phyloP scores from a whole-genome alignment of 2,797 vertebrate genomes.

The Macrochelys suwanniensis region DNA sequence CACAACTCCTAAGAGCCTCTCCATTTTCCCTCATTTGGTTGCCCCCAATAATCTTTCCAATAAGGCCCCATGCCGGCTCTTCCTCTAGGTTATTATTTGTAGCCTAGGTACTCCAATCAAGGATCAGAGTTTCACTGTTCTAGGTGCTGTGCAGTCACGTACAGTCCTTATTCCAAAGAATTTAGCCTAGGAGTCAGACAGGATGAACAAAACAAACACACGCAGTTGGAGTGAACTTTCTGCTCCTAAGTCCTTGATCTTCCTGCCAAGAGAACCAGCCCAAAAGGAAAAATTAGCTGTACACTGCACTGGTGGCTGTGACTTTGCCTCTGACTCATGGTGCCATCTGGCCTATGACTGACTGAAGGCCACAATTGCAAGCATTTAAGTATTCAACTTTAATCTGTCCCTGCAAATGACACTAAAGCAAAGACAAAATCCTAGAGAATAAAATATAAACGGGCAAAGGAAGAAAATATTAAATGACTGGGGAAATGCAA shows the following conservation, averaged over 20 bases:
- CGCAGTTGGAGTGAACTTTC: neutral
- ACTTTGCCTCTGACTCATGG: neutral
- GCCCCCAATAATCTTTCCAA: neutral
- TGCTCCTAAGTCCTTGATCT: neutral
- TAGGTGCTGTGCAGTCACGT: neutral
- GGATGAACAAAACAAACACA: neutral
- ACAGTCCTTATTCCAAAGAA: neutral
- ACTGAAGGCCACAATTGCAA: neutral
- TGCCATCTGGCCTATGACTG: neutral
- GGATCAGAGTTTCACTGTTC: neutral
- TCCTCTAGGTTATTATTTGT: neutral
- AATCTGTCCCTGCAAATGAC: neutral
- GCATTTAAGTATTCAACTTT: neutral
- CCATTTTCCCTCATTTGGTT: neutral
- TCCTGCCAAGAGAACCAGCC: neutral
- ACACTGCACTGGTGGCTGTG: neutral
- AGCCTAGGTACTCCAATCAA: neutral
- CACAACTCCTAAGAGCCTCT: neutral
- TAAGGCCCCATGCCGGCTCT: rapidly evolving
- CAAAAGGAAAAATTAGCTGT: neutral
- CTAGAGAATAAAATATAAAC: neutral
- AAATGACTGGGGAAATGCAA: neutral
- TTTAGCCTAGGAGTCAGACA: neutral
- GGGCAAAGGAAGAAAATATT: neutral
- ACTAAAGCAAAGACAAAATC: neutral